Evolutionary conservation across 2,797 vertebrate species (phyloP).

Genomic region (Streptopelia turtur): DNA sequence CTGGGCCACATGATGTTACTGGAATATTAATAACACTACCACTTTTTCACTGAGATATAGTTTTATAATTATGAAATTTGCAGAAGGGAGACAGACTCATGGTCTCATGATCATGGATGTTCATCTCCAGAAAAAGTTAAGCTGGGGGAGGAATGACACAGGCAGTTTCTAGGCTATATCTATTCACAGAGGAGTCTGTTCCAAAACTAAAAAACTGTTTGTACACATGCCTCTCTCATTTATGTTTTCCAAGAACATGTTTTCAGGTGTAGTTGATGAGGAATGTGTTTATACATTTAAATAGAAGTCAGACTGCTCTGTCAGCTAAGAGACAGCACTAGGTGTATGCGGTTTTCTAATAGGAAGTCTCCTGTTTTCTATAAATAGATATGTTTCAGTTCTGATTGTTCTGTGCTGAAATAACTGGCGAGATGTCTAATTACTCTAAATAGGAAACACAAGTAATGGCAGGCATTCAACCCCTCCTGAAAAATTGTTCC

Average conservation of each 20-base stretch:
- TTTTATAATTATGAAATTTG: neutral
- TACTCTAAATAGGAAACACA: conserved; percentile 22
- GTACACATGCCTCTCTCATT: neutral
- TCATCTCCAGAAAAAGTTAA: neutral
- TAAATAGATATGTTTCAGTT: conserved; percentile 56
- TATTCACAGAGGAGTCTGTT: neutral
- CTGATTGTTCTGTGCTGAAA: conserved; percentile 65
- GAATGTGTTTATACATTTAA: neutral
- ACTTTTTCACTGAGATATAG: neutral
- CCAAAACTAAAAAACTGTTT: neutral
- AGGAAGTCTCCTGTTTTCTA: conserved; percentile 40
- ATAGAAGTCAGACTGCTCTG: neutral
- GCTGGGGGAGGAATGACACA: neutral
- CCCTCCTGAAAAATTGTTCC: neutral
- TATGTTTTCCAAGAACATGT: neutral
- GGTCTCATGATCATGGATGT: neutral
- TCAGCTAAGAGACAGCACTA: neutral
- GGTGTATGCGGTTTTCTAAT: neutral
- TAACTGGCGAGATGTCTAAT: conserved; percentile 41
- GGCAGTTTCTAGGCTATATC: neutral
- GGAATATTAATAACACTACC: neutral
- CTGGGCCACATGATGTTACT: neutral
- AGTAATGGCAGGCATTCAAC: conserved; percentile 36
- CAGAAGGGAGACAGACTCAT: neutral
- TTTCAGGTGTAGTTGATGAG: neutral